phyloP scores from a whole-genome alignment of 2,797 vertebrate genomes.

The Cossypha polioptera region DNA sequence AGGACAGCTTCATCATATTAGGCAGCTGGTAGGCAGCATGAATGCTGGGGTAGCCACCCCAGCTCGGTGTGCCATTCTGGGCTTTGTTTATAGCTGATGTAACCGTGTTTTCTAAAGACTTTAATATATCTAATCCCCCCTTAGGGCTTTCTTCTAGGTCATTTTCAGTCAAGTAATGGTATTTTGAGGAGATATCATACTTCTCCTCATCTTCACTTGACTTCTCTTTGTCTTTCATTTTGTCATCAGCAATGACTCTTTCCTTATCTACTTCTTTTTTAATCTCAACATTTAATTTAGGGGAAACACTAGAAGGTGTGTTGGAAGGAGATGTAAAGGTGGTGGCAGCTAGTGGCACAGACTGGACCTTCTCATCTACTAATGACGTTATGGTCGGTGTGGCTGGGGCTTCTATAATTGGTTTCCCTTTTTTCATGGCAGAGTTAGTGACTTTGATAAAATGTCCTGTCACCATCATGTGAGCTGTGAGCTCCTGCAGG shows the following conservation, averaged over 20 bases:
- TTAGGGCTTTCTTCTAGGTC: conserved; percentile 97
- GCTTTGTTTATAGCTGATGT: conserved; percentile 98
- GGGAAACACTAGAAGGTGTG: conserved; percentile 86
- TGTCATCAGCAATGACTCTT: conserved; percentile 82
- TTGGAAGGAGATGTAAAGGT: conserved; percentile 92
- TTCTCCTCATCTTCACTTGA: conserved; percentile 90
- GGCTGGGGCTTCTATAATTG: conserved; percentile 86
- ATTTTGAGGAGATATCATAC: conserved; percentile 95
- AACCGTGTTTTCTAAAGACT: conserved; percentile 97
- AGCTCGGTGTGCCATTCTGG: conserved; percentile 96
- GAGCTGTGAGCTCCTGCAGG: conserved; percentile 94
- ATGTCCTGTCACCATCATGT: conserved; percentile 99
- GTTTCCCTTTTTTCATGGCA: conserved; percentile 98
- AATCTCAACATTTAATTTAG: conserved; percentile 85
- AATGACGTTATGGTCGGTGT: conserved; percentile 76
- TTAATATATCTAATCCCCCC: conserved; percentile 95
- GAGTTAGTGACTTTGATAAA: conserved; percentile 99
- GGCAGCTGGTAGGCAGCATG: conserved; percentile 99
- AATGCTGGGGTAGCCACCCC: conserved; percentile 98
- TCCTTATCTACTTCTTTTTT: conserved; percentile 95
- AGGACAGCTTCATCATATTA: conserved; percentile 96
- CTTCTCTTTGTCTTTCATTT: conserved; percentile 85
- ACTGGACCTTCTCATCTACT: conserved; percentile 93
- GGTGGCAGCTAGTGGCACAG: conserved; percentile 94
- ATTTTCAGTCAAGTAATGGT: conserved; percentile 94